Base-by-base conservation (phyloP, 2,888 invertebrate species). In the Macropis europaea region DNA sequence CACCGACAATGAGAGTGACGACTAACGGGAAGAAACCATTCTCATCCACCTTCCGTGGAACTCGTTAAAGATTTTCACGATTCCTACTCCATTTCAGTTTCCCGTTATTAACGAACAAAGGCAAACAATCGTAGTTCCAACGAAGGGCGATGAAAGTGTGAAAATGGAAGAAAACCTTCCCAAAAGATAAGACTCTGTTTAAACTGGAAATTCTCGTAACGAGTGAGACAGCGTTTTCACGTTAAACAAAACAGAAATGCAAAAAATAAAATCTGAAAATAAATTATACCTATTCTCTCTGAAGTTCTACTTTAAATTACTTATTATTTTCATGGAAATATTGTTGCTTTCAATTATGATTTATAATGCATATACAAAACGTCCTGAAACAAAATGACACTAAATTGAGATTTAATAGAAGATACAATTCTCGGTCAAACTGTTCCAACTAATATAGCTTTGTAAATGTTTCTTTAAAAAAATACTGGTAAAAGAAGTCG, bases 1-100 rank as follows among this genome's bases (percentile, higher is more conserved):
- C 15, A 40, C 66, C 22, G 60, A 68, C 59, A 64, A 63, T 61
- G 63, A 67, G 63, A 78, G 63, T 52, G 66, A 70, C 38, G 52
- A 45, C 57, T 69, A 78, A 73, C 60, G 71, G 62, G 13, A 22
- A 36, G n/a, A 48, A 17, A 30, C 38, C 15, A 28, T 52, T 47
- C 42, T 6, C 42, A 32, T 34, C 42, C 38, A 15, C 24, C 32
- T 56, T 59, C 36, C 38, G n/a, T 13, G 48, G 32, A 60, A 48
- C 57, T 67, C 19, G 52, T 60, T 69, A 34, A 28, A 50, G 30
- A 48, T 47, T 63, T 42, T 54, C 59, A 32, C 52, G 57, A 45
- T 52, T 26, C 52, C 42, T 17, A 53, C 38, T 47, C 57, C 52
- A 40, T 32, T 48, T 59, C 54, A 34, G 5, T 24, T 53, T 60